phyloP scores from a whole-genome alignment of 2,113 vertebrate genomes.

The Gasterosteus nipponicus region DNA sequence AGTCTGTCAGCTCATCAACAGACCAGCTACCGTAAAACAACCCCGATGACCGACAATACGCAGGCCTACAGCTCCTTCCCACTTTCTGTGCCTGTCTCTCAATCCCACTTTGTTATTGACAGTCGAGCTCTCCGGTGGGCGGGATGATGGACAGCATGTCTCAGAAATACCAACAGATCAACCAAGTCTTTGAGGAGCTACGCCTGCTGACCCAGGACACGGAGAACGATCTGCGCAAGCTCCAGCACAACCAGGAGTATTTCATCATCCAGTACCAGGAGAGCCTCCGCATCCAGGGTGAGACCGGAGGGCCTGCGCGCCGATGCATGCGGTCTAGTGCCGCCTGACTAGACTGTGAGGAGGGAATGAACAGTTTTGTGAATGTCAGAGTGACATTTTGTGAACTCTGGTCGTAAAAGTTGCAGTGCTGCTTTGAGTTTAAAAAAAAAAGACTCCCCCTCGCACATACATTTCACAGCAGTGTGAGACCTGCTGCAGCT shows the following conservation, averaged over 20 bases:
- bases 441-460: no score
- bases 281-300: conserved; percentile 90
- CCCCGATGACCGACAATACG: conserved; percentile 29
- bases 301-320: not conserved
- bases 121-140: conserved; percentile 90
- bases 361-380: no score
- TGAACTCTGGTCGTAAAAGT: not conserved
- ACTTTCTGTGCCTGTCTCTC: conserved; percentile 8
- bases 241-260: conserved; percentile 97
- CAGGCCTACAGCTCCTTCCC: not conserved
- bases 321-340: no score
- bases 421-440: not conserved
- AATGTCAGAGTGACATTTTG: no score
- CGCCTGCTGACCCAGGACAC: conserved; percentile 93
- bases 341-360: no score
- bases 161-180: conserved; percentile 98
- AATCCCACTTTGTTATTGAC: conserved; percentile 43
- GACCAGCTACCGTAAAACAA: conserved; percentile 40
- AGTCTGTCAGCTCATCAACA: not conserved
- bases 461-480: not conserved
- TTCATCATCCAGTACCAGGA: conserved; percentile 99
- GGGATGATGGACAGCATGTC: conserved; percentile 93
- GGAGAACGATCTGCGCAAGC: conserved; percentile 93
- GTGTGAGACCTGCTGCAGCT: not conserved
- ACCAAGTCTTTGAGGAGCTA: conserved; percentile 96